A percentile compares a stretch with the other conserved stretches of the same genome.
These are phyloP conservation scores for Sinotaia quadrata DNA, from an alignment of 2,888 invertebrate genomes.

Conservation along the genomic window DNA sequence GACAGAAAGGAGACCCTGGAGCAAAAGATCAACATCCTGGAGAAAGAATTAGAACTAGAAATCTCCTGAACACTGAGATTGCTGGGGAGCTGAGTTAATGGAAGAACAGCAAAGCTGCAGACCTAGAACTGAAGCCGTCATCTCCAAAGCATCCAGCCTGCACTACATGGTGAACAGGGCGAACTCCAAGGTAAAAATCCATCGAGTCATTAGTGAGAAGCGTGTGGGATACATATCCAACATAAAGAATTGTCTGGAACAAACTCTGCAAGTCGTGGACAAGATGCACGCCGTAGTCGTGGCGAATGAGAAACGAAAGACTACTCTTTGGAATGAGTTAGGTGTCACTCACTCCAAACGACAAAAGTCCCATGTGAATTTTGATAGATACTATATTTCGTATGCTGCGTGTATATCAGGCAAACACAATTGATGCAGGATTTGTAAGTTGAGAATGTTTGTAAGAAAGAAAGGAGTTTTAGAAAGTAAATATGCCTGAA, in stretches of 20 bases:
- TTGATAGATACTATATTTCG: no score
- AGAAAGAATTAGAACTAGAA: not conserved
- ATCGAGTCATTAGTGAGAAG: constrained; percentile 8
- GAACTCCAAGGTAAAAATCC: not conserved
- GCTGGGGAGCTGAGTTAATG: constrained; percentile 5
- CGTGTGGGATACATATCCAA: constrained; percentile 11
- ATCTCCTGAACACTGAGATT: constrained; percentile 10
- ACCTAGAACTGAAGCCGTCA: constrained; percentile 25
- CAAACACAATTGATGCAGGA: no score
- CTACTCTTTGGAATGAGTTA: constrained; percentile 4
- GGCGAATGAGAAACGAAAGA: constrained; percentile 4
- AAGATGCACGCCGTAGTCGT: not conserved
- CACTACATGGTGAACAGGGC: constrained; percentile 18
- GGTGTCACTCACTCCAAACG: not conserved
- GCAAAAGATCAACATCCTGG: constrained; percentile 14
- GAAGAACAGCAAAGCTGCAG: constrained; percentile 7
- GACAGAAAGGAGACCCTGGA: constrained; percentile 12
- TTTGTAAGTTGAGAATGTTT: no score
- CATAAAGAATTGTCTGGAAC: constrained; percentile 3
- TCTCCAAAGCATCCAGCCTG: constrained; percentile 19
- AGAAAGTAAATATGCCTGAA: no score
- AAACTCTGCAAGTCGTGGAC: not conserved
- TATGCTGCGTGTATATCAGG: no score
- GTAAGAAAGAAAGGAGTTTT: no score
- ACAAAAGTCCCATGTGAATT: not conserved